Percentiles rank a stretch among this genome's conserved stretches.
Evolutionary conservation across 2,888 invertebrate species (phyloP).

Genomic region (Caenorhabditis auriculariae): DNA sequence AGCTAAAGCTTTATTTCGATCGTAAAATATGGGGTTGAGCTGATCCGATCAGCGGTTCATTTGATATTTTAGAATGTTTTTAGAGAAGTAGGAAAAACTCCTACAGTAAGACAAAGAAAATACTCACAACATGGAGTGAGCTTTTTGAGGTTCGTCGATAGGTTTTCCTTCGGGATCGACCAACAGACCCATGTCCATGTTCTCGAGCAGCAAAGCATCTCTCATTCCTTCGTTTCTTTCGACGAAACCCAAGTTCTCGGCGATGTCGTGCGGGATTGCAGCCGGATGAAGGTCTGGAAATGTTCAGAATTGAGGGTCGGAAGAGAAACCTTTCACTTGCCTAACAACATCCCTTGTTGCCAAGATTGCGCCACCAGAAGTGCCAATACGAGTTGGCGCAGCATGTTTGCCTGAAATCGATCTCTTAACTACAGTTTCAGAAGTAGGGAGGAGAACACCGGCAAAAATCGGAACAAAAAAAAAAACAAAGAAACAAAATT

Average conservation of each 20-base stretch:
- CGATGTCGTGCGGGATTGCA: constrained; percentile 35
- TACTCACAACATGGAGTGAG: constrained; percentile 30
- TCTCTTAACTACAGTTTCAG: too few species aligned
- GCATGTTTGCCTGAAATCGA: too few species aligned
- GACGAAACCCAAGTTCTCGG: constrained; percentile 7
- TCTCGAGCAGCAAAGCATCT: constrained; percentile 7
- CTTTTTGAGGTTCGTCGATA: constrained; percentile 30
- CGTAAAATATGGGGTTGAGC: not conserved
- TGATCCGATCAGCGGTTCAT: not conserved
- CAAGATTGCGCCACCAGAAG: too few species aligned
- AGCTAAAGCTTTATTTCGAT: too few species aligned
- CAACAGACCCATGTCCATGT: constrained; percentile 16
- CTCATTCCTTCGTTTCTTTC: not conserved
- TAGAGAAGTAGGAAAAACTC: not conserved
- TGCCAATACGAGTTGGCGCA: too few species aligned
- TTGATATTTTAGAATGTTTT: not conserved
- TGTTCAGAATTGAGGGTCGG: too few species aligned
- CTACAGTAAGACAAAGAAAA: not conserved
- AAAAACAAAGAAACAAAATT: too few species aligned
- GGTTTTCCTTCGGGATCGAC: constrained; percentile 41
- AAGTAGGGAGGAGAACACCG: too few species aligned
- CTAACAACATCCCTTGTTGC: too few species aligned
- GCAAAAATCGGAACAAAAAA: too few species aligned
- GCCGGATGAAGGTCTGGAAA: constrained; percentile 38
- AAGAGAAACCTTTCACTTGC: too few species aligned